A percentile compares a stretch with the other conserved stretches of the same genome.
Evolutionary conservation across 2,888 invertebrate genomes (phyloP).

Genomic region (Alloscopus bannaensis): DNA sequence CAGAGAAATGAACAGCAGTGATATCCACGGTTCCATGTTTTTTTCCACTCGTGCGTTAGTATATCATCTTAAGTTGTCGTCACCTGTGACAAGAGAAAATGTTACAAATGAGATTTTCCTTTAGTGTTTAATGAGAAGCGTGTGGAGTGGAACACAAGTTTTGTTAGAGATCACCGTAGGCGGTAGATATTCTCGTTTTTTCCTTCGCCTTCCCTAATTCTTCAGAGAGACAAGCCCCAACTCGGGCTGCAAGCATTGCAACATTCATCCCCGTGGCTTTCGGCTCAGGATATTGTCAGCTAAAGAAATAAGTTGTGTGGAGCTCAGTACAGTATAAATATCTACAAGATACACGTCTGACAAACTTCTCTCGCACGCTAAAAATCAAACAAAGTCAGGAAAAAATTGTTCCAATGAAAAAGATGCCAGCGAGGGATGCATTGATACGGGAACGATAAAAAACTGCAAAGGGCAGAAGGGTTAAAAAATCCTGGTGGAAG

Average conservation of each 20-base stretch:
- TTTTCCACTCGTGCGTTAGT: conserved; percentile 5
- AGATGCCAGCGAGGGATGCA: conserved; percentile 3
- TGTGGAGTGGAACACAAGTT: conserved; percentile 59
- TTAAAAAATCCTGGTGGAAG: too few relatives aligned
- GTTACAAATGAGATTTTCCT: conserved; percentile 30
- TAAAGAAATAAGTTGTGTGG: too few relatives aligned
- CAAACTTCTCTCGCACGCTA: too few relatives aligned
- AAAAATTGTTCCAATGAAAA: background rate
- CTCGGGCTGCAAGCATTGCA: background rate
- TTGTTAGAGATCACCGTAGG: conserved; percentile 51
- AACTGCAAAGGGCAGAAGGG: conserved; percentile 32
- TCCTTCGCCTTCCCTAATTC: background rate
- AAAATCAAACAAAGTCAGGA: too few relatives aligned
- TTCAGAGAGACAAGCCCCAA: background rate
- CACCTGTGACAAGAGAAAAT: conserved; percentile 49
- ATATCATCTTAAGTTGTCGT: conserved; percentile 45
- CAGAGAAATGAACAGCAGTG: too few relatives aligned
- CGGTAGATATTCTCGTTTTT: conserved; percentile 53
- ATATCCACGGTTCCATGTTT: too few relatives aligned
- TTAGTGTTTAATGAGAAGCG: conserved; percentile 45
- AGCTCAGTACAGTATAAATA: too few relatives aligned
- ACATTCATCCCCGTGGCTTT: conserved; percentile 1
- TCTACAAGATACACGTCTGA: too few relatives aligned
- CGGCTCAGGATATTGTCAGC: too few relatives aligned
- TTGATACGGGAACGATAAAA: conserved; percentile 27